Percentiles rank a stretch among this genome's conserved stretches.
These are phyloP conservation scores for Apocheima hispidaria DNA, from an alignment of 2,888 invertebrate genomes.

Conservation along the genomic window DNA sequence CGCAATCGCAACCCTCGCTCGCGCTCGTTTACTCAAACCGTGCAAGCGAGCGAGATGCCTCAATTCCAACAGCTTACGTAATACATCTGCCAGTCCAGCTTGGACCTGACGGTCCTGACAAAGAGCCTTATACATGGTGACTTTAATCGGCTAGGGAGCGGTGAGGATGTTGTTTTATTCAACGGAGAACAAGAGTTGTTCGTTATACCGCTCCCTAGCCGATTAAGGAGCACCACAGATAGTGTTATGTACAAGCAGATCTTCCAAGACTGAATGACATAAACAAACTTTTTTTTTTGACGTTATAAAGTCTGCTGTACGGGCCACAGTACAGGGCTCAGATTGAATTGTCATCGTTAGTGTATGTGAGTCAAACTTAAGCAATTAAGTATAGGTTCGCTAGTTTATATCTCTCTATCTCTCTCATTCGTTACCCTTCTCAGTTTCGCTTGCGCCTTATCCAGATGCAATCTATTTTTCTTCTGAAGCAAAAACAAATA, in stretches of 20 bases:
- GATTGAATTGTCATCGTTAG: neutral
- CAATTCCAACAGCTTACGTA: neutral
- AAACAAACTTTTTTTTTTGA: no score
- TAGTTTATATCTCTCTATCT: constrained; percentile 61
- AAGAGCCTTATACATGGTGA: no score
- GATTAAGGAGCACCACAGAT: no score
- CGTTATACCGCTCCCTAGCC: no score
- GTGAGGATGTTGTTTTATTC: no score
- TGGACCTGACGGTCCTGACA: neutral
- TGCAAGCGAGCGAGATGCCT: neutral
- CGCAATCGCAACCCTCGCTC: neutral
- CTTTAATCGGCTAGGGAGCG: no score
- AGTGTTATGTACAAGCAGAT: no score
- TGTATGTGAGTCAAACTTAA: constrained; percentile 46
- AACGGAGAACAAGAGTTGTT: no score
- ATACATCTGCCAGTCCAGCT: neutral
- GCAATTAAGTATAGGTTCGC: constrained; percentile 72
- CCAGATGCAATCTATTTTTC: constrained; percentile 86
- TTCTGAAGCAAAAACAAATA: constrained; percentile 85
- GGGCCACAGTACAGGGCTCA: neutral
- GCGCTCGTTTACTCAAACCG: neutral
- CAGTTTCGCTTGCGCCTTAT: constrained; percentile 83
- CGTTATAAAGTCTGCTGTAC: neutral
- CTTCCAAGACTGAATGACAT: no score
- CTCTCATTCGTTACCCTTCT: constrained; percentile 79